Percentiles rank a stretch among this genome's conserved stretches.
Evolutionary conservation across 2,797 vertebrate species (phyloP).

Genomic region (Tympanoctomys barrerae): DNA sequence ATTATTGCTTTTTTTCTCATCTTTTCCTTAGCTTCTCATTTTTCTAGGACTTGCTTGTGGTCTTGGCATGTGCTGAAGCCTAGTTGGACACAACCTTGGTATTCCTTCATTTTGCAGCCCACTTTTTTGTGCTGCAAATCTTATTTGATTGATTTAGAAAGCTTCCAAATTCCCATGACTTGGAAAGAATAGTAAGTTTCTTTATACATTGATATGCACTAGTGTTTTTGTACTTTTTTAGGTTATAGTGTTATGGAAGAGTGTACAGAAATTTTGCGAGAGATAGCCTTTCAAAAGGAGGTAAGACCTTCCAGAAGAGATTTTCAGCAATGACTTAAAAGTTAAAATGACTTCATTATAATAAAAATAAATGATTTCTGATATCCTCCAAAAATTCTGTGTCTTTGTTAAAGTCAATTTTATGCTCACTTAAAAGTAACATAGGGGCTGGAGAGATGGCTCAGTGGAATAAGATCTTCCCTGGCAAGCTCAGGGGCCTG

Average conservation of each 20-base stretch:
- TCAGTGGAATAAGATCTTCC: too few species aligned
- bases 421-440: background rate
- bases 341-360: background rate
- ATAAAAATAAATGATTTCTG: background rate
- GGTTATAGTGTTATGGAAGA: background rate
- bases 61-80: background rate
- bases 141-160: background rate
- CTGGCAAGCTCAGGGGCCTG: too few species aligned
- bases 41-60: background rate
- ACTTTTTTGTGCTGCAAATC: background rate
- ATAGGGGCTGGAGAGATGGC: too few species aligned
- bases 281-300: background rate
- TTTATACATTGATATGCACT: background rate
- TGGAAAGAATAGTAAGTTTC: background rate
- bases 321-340: background rate
- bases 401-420: slow-evolving; percentile 17
- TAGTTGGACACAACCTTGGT: background rate
- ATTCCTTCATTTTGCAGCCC: background rate
- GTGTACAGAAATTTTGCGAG: background rate
- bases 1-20: background rate
- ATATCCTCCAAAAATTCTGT: background rate
- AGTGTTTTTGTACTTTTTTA: background rate
- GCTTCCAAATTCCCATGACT: background rate
- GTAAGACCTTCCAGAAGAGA: background rate
- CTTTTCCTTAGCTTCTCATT: background rate